Conservation (phyloP, 2,888 invertebrate species). For the Agrotis exclamationis region DNA sequence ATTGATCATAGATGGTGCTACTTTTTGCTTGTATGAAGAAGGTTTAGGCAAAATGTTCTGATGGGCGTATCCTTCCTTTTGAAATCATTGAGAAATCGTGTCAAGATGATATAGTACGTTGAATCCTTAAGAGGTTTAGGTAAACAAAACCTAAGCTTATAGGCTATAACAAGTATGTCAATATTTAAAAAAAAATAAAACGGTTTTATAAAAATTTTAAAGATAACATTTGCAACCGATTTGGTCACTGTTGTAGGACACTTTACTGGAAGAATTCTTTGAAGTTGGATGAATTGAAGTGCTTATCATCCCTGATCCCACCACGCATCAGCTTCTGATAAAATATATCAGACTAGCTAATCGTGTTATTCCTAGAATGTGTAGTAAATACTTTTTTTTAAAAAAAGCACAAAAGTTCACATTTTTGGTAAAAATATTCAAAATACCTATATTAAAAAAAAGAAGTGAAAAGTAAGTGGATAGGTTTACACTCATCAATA, state of each 20-base stretch:
- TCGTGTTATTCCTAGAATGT: constrained; percentile 6
- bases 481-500: too few species aligned
- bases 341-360: neutral
- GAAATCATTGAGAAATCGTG: too few species aligned
- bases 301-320: constrained; percentile 20
- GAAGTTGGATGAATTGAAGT: constrained; percentile 13
- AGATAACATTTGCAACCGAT: constrained; percentile 22
- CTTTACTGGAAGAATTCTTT: constrained; percentile 42
- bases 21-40: too few species aligned
- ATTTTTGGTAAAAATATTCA: too few species aligned
- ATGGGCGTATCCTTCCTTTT: too few species aligned
- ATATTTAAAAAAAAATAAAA: constrained; percentile 27
- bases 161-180: constrained; percentile 35
- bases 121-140: neutral
- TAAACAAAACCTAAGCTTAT: constrained; percentile 4
- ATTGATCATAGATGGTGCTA: too few species aligned
- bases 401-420: neutral
- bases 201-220: constrained; percentile 5
- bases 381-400: constrained; percentile 12
- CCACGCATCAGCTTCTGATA: neutral
- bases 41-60: too few species aligned
- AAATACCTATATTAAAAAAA: too few species aligned
- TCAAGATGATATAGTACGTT: neutral
- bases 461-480: too few species aligned
- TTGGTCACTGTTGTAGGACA: constrained; percentile 32